Evolutionary conservation across 1,140 invertebrate species (phyloP), one percentile per base, ranked within the genome.

Genomic region (Musca vetustissima): DNA sequence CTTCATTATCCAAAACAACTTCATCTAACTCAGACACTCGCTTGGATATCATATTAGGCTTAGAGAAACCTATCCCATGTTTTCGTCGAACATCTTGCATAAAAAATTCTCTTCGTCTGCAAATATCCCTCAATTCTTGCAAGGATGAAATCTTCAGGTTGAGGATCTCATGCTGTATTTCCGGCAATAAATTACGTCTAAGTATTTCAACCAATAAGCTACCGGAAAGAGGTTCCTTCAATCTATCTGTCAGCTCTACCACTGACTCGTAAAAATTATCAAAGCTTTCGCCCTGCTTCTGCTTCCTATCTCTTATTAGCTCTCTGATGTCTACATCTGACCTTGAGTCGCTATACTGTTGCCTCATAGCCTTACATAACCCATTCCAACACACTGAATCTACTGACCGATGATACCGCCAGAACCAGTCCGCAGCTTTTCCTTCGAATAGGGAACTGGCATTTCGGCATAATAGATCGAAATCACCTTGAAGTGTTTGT

Each of bases 321-420:
- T 64, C 61, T 17, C 17, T 64, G 11, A 64, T 21, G n/a, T 64
- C 61, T n/a, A 1, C 15, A 32, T 64, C 61, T 28, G 61, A 19
- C 7, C 28, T 11, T 11, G 9, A n/a, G 4, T n/a, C 15, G 9
- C 36, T 64, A 43, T 17, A 64, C 17, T 19, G 25, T 4, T 13
- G 59, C 15, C 28, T 14, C 7, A 64, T 15, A n/a, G 8, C 32
- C 7, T 6, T 15, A 64, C 59, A 64, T 2, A 64, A n/a, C 7
- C 21, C 36, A 17, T n/a, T 6, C 59, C 59, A 64, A 11, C 15
- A n/a, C 2, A 49, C n/a, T 7, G 28, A 43, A n/a, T 15, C 21
- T 2, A n/a, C 59, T 1, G 15, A 17, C 4, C 15, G 32, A 6
- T 21, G 25, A 11, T 64, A 64, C 1, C 59, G 28, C 59, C 59